These are phyloP conservation scores for Zhuqinia jingwanae DNA, from an alignment of 2,888 invertebrate species.

Conservation along the genomic window DNA sequence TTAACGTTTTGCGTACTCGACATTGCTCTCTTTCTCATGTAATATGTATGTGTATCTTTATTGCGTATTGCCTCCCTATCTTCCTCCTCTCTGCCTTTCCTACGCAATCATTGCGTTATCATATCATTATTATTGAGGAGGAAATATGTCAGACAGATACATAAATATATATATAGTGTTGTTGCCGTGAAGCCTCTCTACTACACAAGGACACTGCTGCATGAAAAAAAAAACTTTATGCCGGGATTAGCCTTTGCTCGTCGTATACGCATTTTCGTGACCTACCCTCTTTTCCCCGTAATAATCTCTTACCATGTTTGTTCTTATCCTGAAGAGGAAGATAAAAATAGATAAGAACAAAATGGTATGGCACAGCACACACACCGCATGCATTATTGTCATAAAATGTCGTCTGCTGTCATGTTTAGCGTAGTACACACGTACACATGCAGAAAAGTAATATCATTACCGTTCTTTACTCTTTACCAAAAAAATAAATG, in stretches of 20 bases:
- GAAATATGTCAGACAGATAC: too few relatives aligned
- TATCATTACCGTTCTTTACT: too few relatives aligned
- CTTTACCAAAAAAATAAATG: background rate
- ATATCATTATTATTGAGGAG: background rate
- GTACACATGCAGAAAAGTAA: too few relatives aligned
- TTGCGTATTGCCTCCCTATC: background rate
- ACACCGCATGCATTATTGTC: background rate
- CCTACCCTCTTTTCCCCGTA: slow-evolving; percentile 42
- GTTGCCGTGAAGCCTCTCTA: background rate
- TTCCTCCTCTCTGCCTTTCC: background rate
- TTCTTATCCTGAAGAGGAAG: slow-evolving; percentile 6
- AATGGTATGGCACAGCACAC: too few relatives aligned
- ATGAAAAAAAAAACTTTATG: too few relatives aligned
- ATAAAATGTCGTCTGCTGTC: too few relatives aligned
- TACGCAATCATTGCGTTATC: background rate
- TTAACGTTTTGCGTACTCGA: background rate
- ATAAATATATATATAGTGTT: too few relatives aligned
- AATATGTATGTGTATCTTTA: slow-evolving; percentile 11
- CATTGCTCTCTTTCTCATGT: background rate
- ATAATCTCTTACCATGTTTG: slow-evolving; percentile 25
- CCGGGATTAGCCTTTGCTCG: slow-evolving; percentile 4
- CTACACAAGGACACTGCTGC: background rate
- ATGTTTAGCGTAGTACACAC: too few relatives aligned
- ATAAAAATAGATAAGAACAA: slow-evolving; percentile 16
- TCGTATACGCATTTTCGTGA: slow-evolving; percentile 25